Percentiles rank a stretch among this genome's conserved stretches.
Evolutionary conservation across 2,113 vertebrate species (phyloP).

Genomic region (Oryzias curvinotus): DNA sequence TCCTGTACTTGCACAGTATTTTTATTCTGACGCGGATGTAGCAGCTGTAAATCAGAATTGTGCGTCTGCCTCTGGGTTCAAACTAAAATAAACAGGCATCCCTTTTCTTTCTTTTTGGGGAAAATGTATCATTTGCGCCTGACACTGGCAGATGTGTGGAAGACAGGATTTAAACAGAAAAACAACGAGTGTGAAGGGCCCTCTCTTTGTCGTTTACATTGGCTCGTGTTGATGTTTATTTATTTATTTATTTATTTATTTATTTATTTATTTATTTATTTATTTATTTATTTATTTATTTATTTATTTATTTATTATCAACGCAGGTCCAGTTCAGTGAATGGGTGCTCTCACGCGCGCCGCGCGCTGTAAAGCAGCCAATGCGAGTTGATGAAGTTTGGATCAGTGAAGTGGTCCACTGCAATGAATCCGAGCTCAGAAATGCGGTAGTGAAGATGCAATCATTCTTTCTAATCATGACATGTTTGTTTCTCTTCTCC

Average conservation of each 20-base stretch:
- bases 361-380: constrained; percentile 36
- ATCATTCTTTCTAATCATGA: constrained; percentile 70
- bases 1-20: constrained; percentile 51
- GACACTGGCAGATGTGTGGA: background rate
- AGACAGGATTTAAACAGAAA: too few relatives aligned
- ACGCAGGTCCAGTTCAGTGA: background rate
- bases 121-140: background rate
- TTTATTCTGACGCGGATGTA: constrained; percentile 26
- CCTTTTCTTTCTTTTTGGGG: background rate
- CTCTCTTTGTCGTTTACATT: too few relatives aligned
- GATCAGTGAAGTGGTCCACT: constrained; percentile 60
- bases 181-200: too few relatives aligned
- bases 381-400: constrained; percentile 67
- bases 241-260: too few relatives aligned
- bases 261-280: too few relatives aligned
- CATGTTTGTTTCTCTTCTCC: constrained; percentile 63
- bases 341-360: constrained; percentile 5
- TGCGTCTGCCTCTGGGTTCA: constrained; percentile 6
- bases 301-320: too few relatives aligned
- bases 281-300: too few relatives aligned
- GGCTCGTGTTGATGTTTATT: too few relatives aligned
- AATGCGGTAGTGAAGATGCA: constrained; percentile 66
- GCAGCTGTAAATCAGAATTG: constrained; percentile 42
- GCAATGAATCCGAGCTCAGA: constrained; percentile 71
- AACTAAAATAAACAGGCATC: constrained; percentile 22